phyloP scores from a whole-genome alignment of 2,888 invertebrate species.

The Pseudeuparius sepicola region DNA sequence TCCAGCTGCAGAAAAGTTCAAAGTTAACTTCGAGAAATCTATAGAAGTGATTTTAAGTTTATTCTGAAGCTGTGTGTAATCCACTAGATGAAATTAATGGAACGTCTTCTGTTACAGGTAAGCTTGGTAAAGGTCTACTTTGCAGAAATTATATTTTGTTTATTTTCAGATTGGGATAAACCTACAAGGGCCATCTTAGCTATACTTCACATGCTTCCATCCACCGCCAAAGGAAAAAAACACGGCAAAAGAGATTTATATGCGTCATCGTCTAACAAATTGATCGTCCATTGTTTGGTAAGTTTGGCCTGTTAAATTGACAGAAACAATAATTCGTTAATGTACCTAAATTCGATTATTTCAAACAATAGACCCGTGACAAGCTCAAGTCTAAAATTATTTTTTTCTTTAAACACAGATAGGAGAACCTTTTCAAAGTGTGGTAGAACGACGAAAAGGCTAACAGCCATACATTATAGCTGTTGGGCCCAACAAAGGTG shows the following conservation, averaged over 20 bases:
- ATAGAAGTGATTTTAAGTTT: conserved; percentile 1
- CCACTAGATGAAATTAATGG: neutral
- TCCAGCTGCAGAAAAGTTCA: conserved; percentile 1
- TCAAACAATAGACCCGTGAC: too few relatives aligned
- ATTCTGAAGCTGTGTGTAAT: conserved; percentile 1
- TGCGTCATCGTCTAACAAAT: neutral
- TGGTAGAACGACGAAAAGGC: too few relatives aligned
- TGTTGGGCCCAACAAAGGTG: too few relatives aligned
- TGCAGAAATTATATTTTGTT: too few relatives aligned
- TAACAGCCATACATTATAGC: too few relatives aligned
- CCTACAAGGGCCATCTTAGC: neutral
- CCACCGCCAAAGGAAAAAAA: conserved; percentile 1
- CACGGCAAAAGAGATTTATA: neutral
- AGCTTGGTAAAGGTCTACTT: too few relatives aligned
- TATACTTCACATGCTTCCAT: neutral
- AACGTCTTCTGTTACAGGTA: neutral
- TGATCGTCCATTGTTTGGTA: neutral
- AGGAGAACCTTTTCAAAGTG: too few relatives aligned
- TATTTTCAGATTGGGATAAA: conserved; percentile 2
- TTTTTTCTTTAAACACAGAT: too few relatives aligned
- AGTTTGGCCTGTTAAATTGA: too few relatives aligned
- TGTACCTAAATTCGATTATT: too few relatives aligned
- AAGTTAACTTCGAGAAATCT: neutral
- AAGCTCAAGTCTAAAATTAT: too few relatives aligned
- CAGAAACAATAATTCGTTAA: too few relatives aligned